Evolutionary conservation across 2,797 vertebrate genomes (phyloP).

Genomic region (Tapera naevia): DNA sequence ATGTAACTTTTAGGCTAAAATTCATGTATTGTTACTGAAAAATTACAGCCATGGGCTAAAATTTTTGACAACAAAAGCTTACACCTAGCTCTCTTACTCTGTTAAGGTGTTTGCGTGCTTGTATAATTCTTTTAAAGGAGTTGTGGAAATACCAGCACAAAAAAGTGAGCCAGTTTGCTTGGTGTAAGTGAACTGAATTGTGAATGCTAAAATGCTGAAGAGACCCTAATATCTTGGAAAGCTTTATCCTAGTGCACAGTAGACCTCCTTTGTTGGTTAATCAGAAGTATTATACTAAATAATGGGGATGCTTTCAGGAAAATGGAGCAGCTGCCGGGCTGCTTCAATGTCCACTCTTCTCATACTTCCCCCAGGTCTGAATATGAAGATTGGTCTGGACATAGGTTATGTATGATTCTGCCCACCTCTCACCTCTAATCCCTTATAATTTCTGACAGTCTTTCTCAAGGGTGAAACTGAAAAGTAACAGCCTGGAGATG

Average conservation of each 20-base stretch:
- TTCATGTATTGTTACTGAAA: not conserved
- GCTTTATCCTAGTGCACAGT: not conserved
- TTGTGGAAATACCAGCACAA: not conserved
- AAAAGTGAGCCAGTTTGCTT: not conserved
- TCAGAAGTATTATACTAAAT: not conserved
- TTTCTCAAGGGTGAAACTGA: not conserved
- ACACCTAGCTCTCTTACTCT: not conserved
- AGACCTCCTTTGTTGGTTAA: not conserved
- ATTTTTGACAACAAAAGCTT: not conserved
- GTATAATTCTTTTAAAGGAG: not conserved
- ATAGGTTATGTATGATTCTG: not conserved
- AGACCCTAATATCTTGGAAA: not conserved
- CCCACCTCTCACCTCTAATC: not conserved
- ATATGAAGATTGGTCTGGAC: not conserved
- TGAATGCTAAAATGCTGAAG: not conserved
- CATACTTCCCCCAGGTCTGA: not conserved
- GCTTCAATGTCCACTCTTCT: not conserved
- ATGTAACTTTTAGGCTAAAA: not conserved
- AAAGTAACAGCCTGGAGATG: not conserved
- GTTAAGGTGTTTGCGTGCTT: not conserved
- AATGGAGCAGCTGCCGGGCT: fast-evolving
- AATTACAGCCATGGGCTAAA: not conserved
- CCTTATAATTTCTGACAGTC: not conserved
- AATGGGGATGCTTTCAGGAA: not conserved
- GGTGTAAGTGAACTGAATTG: not conserved